These are phyloP conservation scores for Hydrolagus colliei DNA, from an alignment of 2,797 vertebrate genomes.

Conservation along the genomic window DNA sequence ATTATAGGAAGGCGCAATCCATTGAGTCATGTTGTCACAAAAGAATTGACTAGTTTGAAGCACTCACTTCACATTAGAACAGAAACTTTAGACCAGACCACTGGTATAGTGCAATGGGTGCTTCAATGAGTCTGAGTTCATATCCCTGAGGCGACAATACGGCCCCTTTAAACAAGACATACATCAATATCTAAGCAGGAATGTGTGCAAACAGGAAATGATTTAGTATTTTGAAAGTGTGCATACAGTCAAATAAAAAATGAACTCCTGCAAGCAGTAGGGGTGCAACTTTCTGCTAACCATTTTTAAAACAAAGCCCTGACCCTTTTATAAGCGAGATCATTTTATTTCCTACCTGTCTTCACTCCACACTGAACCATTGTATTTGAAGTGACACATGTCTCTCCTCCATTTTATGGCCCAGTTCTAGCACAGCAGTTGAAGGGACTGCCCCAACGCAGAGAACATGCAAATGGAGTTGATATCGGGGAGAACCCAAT, in stretches of 20 bases:
- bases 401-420: constrained; percentile 5
- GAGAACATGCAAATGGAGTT: constrained; percentile 26
- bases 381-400: constrained; percentile 10
- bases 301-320: background rate
- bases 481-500: constrained; percentile 19
- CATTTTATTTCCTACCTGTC: constrained; percentile 16
- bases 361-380: constrained; percentile 3
- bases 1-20: too few species aligned
- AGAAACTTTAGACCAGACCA: too few species aligned
- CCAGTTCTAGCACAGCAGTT: background rate
- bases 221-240: constrained; percentile 15
- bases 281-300: background rate
- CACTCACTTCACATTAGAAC: too few species aligned
- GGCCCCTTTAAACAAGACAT: background rate
- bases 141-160: background rate
- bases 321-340: constrained; percentile 2
- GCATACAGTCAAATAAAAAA: background rate
- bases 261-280: background rate
- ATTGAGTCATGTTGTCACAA: constrained; percentile 61
- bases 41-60: too few species aligned
- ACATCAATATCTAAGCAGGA: background rate
- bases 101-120: background rate
- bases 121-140: background rate
- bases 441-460: constrained; percentile 22
- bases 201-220: constrained; percentile 26